Evolutionary conservation across 2,113 vertebrate species (phyloP).

Genomic region (Macquaria ambigua): DNA sequence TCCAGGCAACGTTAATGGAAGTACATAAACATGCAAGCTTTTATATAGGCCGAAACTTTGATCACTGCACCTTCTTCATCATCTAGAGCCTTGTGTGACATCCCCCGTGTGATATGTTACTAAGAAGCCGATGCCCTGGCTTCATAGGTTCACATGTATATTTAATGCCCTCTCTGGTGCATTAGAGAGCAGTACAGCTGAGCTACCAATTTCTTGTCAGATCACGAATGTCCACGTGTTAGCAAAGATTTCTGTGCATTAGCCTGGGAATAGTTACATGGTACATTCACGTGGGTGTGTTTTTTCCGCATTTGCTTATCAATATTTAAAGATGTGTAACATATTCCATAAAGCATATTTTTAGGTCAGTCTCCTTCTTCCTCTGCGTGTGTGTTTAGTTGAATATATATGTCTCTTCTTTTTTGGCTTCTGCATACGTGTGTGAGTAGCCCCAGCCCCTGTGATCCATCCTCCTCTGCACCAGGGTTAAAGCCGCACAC

Average conservation of each 20-base stretch:
- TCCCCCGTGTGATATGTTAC: slow-evolving; percentile 57
- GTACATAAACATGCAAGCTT: slow-evolving; percentile 28
- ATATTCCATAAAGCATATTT: slow-evolving; percentile 55
- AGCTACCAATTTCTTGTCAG: slow-evolving; percentile 36
- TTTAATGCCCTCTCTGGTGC: slow-evolving; percentile 71
- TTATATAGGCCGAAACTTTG: slow-evolving; percentile 33
- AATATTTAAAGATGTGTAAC: slow-evolving; percentile 70
- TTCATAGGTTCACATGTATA: slow-evolving; percentile 69
- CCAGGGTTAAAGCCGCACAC: slow-evolving; percentile 74
- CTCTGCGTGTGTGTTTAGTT: slow-evolving; percentile 23
- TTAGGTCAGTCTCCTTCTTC: slow-evolving; percentile 13
- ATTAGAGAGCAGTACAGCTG: slow-evolving; percentile 60
- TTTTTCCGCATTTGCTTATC: slow-evolving; percentile 27
- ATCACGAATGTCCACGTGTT: slow-evolving; percentile 53
- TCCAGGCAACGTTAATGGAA: slow-evolving; percentile 6
- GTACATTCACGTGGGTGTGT: slow-evolving; percentile 23
- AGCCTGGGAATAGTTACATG: slow-evolving; percentile 53
- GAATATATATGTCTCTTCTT: slow-evolving; percentile 7
- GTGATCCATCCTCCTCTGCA: slow-evolving; percentile 74
- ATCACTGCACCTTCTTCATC: slow-evolving; percentile 50
- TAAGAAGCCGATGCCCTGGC: slow-evolving; percentile 50
- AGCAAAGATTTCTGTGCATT: slow-evolving; percentile 49
- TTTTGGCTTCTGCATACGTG: neutral
- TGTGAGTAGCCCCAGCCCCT: slow-evolving; percentile 34
- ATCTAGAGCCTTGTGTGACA: slow-evolving; percentile 47